Base-by-base conservation (phyloP, 2,113 vertebrate species). In the Enhydra lutris region DNA sequence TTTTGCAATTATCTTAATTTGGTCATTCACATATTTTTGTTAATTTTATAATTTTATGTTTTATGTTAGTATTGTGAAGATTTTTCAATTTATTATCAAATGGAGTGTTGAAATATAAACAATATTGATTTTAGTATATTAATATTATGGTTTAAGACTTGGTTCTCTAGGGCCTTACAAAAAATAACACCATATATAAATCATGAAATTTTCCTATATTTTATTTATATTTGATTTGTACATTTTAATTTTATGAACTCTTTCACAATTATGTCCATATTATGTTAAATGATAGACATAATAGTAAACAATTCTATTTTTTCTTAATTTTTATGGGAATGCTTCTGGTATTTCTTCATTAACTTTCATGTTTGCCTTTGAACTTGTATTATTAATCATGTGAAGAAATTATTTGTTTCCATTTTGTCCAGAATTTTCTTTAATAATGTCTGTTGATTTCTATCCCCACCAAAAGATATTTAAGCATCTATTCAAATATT, bases 291-390 rank as follows among this genome's bases (percentile, higher is more conserved):
- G 88, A 73, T 47, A 47, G 17, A 91, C 24, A 52, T 95, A 93
- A 69, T 67, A 67, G 52, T 80, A 55, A 52, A 63, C 1, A 89
- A 36, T n/a, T 7, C 20, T 71, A 55, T 85, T 74, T 93, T 31
- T 84, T 96, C 24, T 93, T 31, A 84, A 76, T 91, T 89, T 96
- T 89, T 89, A 59, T 95, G 50, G n/a, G n/a, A 94, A 92, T 82
- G 6, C 23, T 82, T 89, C 57, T 63, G 15, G 6, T 83, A 57
- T 92, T 92, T 92, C 36, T 71, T 85, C 63, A 67, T 81, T 93
- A 73, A 67, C 23, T 86, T 74, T 74, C 14, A 78, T 65, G 23
- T 4, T 4, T 63, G 92, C 6, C 47, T 10, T 95, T 76, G 11
- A 83, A 83, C 12, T 63, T 81, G 69, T 50, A 4, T 65, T 93